phyloP scores from a whole-genome alignment of 2,113 vertebrate species.

The Ibidorhyncha struthersii region DNA sequence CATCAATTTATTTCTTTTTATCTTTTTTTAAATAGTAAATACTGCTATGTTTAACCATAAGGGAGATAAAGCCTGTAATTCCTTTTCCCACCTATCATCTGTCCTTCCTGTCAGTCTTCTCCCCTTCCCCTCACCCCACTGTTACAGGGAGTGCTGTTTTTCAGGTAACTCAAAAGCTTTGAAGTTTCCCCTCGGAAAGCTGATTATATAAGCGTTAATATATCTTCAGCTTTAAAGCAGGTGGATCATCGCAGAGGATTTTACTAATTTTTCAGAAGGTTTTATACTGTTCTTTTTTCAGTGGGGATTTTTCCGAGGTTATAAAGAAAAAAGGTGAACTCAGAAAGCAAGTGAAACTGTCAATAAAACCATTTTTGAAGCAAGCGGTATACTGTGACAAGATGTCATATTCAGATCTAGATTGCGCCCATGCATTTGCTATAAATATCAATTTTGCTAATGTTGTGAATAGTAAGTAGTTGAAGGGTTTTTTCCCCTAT shows the following conservation, averaged over 20 bases:
- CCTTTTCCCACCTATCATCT: neutral
- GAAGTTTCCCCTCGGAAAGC: constrained; percentile 55
- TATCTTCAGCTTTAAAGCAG: constrained; percentile 44
- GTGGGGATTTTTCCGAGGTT: constrained; percentile 29
- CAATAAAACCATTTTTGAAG: constrained; percentile 28
- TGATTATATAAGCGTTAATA: constrained; percentile 55
- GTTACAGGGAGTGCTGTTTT: constrained; percentile 19
- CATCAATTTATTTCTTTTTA: neutral
- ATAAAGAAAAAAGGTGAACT: neutral
- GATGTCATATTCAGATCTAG: constrained; percentile 16
- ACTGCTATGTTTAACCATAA: neutral
- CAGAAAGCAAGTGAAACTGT: neutral
- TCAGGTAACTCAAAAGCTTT: constrained; percentile 21
- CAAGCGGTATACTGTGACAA: neutral
- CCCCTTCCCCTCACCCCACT: neutral
- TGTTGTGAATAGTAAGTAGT: constrained; percentile 17
- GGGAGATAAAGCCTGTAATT: neutral
- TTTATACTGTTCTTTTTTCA: neutral
- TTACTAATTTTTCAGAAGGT: constrained; percentile 47
- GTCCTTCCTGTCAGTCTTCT: constrained; percentile 12
- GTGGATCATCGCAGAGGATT: constrained; percentile 27
- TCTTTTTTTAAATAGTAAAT: neutral
- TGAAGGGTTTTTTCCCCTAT: neutral
- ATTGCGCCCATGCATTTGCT: neutral
- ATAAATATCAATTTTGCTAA: constrained; percentile 45